These are phyloP conservation scores for Patella caerulea DNA, from an alignment of 2,888 invertebrate genomes.

Conservation along the genomic window DNA sequence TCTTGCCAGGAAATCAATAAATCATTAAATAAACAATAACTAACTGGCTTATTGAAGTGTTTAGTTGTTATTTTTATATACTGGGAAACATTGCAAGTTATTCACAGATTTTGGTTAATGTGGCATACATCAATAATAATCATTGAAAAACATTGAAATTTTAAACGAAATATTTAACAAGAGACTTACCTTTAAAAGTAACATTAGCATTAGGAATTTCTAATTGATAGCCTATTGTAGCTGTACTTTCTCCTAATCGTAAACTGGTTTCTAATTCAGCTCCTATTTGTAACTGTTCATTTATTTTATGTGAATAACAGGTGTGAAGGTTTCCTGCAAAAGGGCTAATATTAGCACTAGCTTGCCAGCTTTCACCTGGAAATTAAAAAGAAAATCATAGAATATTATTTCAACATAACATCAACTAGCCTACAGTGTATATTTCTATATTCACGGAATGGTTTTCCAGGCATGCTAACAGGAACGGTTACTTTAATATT, in stretches of 20 bases:
- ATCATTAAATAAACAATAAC: no score
- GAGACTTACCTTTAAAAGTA: constrained; percentile 87
- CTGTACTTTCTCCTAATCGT: constrained; percentile 90
- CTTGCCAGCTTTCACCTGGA: constrained; percentile 74
- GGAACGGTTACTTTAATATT: no score
- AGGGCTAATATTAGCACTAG: constrained; percentile 72
- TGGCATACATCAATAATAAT: no score
- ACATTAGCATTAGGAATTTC: constrained; percentile 96
- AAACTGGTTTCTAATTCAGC: constrained; percentile 95
- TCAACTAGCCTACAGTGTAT: no score
- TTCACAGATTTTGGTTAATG: no score
- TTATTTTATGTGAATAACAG: constrained; percentile 95
- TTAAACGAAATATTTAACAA: neutral
- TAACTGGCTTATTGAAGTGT: no score
- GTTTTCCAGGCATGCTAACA: neutral
- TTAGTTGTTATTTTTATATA: no score
- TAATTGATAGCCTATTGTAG: constrained; percentile 93
- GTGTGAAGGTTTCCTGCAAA: constrained; percentile 86
- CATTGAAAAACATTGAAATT: neutral
- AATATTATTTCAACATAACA: neutral
- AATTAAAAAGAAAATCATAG: constrained; percentile 22
- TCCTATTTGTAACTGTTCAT: constrained; percentile 88
- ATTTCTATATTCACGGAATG: no score
- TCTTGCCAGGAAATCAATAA: no score
- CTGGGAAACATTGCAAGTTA: no score